Conservation (phyloP, 2,888 invertebrate genomes). For the Drosophila infuscata region DNA sequence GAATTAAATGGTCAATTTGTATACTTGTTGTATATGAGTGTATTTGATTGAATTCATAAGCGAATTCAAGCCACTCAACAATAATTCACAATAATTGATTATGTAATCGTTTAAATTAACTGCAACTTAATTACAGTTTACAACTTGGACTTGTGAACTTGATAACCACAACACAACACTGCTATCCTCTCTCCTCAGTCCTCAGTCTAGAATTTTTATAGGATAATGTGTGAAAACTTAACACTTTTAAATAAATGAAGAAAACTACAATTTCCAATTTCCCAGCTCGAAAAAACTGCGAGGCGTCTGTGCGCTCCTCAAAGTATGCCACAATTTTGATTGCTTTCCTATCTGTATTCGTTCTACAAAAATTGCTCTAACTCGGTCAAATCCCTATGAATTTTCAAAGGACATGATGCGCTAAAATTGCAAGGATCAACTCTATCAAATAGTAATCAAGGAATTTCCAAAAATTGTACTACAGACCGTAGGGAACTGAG, state of each 20-base stretch:
- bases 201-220: background rate
- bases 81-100: slow-evolving; percentile 65
- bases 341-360: background rate
- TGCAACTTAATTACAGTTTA: slow-evolving; percentile 67
- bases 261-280: background rate
- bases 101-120: slow-evolving; percentile 76
- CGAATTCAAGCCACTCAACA: slow-evolving; percentile 31
- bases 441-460: too few species aligned
- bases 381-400: background rate
- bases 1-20: slow-evolving; percentile 11
- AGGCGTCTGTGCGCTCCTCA: background rate
- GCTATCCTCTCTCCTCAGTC: background rate
- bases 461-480: too few species aligned
- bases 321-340: background rate
- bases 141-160: slow-evolving; percentile 35
- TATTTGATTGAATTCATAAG: slow-evolving; percentile 8
- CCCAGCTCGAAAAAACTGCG: background rate
- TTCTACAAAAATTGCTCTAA: background rate
- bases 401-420: background rate
- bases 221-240: background rate
- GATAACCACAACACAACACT: slow-evolving; percentile 24
- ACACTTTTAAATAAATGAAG: background rate
- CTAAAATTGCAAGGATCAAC: background rate
- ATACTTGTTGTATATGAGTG: background rate
- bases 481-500: too few species aligned